Conservation (phyloP, 92 coral and sea anemone genomes). For the Zoanthus sansibaricus region DNA sequence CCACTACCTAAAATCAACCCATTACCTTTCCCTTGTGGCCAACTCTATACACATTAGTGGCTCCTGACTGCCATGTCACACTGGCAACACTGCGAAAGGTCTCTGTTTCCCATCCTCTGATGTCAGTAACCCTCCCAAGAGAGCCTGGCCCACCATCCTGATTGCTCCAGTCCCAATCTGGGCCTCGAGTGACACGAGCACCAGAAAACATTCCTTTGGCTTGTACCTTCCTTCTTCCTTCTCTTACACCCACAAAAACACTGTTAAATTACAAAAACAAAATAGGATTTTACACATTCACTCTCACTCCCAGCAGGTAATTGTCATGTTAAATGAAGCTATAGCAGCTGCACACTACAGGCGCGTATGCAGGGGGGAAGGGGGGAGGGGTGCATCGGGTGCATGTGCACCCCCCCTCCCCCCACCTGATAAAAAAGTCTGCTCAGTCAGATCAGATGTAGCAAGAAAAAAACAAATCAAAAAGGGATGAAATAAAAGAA, state of each 20-base stretch:
- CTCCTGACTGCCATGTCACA: constrained; percentile 70
- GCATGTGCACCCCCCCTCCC: no score
- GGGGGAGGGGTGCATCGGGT: no score
- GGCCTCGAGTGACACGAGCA: constrained; percentile 78
- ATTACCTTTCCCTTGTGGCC: constrained; percentile 92
- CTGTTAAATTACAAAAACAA: constrained; percentile 26
- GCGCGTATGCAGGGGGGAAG: no score
- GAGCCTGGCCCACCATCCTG: constrained; percentile 79
- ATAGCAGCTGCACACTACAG: no score
- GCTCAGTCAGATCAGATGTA: no score
- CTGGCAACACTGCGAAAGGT: constrained; percentile 83
- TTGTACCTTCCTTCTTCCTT: constrained; percentile 63
- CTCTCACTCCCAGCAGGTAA: no score
- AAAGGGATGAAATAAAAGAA: no score
- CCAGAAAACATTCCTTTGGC: constrained; percentile 72
- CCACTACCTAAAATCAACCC: background rate
- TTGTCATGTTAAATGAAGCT: no score
- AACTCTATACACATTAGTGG: constrained; percentile 83
- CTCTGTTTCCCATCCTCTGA: constrained; percentile 84
- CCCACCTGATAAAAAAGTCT: no score
- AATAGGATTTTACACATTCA: no score
- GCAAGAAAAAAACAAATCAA: no score
- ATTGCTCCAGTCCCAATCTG: constrained; percentile 94
- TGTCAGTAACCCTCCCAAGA: constrained; percentile 71
- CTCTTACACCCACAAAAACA: constrained; percentile 72